Conservation (phyloP, 2,888 invertebrate genomes). For the Drosophila paucipuncta region DNA sequence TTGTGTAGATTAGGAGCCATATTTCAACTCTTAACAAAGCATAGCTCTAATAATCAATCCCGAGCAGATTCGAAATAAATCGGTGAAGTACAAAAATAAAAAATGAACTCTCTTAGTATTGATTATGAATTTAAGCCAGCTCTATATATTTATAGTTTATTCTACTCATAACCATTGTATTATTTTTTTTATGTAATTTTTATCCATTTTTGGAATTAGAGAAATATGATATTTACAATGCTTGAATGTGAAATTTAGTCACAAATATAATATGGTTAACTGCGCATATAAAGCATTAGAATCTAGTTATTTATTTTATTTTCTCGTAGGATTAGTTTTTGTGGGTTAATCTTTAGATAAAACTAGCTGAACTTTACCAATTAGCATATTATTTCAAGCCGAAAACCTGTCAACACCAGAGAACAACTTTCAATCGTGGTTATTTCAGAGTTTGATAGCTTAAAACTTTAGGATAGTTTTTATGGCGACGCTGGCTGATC, state of each 20-base stretch:
- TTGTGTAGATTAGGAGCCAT: neutral
- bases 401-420: constrained; percentile 3
- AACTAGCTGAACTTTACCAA: neutral
- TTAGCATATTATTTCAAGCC: constrained; percentile 10
- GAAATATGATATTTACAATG: neutral
- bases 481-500: constrained; percentile 1
- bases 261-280: neutral
- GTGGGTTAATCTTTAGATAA: neutral
- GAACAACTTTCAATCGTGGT: constrained; percentile 6
- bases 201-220: neutral
- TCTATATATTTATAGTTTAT: neutral
- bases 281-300: neutral
- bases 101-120: too few relatives aligned
- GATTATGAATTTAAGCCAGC: too few relatives aligned
- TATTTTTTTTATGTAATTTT: too few relatives aligned
- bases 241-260: neutral
- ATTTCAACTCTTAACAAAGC: neutral
- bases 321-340: neutral
- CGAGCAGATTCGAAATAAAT: too few relatives aligned
- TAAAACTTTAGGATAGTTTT: neutral
- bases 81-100: too few relatives aligned
- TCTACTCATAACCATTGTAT: too few relatives aligned
- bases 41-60: too few relatives aligned
- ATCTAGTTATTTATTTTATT: neutral
- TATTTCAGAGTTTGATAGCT: constrained; percentile 7